Evolutionary conservation across 2,888 invertebrate species (phyloP).

Genomic region (Nezara viridula): DNA sequence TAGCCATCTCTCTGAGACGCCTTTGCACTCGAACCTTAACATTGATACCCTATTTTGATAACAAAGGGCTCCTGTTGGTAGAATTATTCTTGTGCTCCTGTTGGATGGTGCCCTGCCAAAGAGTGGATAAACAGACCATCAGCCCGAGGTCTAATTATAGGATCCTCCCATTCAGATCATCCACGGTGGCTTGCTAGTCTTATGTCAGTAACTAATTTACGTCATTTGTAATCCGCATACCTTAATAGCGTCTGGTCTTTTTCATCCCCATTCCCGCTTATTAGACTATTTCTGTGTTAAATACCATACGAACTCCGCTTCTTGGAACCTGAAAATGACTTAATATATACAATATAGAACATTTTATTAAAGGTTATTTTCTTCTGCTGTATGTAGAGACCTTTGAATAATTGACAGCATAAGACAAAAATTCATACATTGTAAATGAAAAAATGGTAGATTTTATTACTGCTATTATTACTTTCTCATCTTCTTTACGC

Average conservation of each 20-base stretch:
- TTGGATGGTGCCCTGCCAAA: constrained; percentile 12
- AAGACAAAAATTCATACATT: too few relatives aligned
- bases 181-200: background rate
- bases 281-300: background rate
- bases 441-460: too few relatives aligned
- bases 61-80: background rate
- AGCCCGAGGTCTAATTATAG: constrained; percentile 10
- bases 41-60: background rate
- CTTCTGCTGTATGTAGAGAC: too few relatives aligned
- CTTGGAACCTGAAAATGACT: background rate
- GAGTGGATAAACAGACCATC: constrained; percentile 31
- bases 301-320: background rate
- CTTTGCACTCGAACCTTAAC: background rate
- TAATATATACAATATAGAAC: background rate
- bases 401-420: too few relatives aligned
- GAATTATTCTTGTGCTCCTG: background rate
- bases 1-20: too few relatives aligned
- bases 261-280: background rate
- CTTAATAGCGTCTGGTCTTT: constrained; percentile 5
- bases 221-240: constrained; percentile 1
- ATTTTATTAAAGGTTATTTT: too few relatives aligned
- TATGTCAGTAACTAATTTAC: constrained; percentile 26
- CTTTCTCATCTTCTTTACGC: too few relatives aligned
- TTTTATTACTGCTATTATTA: too few relatives aligned
- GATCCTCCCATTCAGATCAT: background rate